These are phyloP conservation scores for Euphydryas editha DNA, from an alignment of 2,888 invertebrate genomes.

Conservation along the genomic window DNA sequence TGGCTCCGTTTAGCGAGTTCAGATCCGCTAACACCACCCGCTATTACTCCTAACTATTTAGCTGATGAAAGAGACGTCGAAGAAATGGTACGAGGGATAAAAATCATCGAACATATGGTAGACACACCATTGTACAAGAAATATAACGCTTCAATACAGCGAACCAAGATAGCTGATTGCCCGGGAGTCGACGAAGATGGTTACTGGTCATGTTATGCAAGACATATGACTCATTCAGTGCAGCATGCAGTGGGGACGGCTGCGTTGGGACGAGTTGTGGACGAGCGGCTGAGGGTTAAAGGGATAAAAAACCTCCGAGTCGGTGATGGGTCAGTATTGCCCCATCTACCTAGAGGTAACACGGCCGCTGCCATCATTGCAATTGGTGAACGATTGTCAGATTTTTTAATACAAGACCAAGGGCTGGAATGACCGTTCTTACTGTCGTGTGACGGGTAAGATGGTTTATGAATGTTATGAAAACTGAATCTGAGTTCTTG, in stretches of 20 bases:
- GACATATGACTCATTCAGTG: conserved; percentile 58
- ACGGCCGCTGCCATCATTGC: conserved; percentile 62
- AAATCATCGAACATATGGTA: conserved; percentile 54
- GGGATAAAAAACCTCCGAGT: conserved; percentile 56
- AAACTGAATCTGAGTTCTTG: too few relatives aligned
- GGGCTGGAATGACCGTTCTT: background rate
- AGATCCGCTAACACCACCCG: conserved; percentile 52
- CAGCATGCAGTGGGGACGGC: conserved; percentile 63
- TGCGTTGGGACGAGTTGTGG: conserved; percentile 58
- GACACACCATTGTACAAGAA: conserved; percentile 43
- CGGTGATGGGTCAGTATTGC: conserved; percentile 58
- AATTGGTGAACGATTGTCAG: conserved; percentile 58
- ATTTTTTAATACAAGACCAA: conserved; percentile 50
- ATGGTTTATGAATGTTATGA: too few relatives aligned
- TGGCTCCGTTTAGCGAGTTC: conserved; percentile 53
- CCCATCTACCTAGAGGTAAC: conserved; percentile 54
- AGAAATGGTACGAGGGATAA: conserved; percentile 53
- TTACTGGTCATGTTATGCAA: conserved; percentile 65
- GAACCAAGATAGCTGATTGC: conserved; percentile 52
- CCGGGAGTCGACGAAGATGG: conserved; percentile 40
- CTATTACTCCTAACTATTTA: conserved; percentile 60
- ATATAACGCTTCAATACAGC: conserved; percentile 51
- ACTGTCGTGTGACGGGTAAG: background rate
- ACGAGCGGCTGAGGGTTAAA: conserved; percentile 55
- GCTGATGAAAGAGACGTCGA: conserved; percentile 54